Percentiles rank a stretch among this genome's conserved stretches.
These are phyloP conservation scores for Omphaloscelis lunosa DNA, from an alignment of 2,888 invertebrate species.

Conservation along the genomic window DNA sequence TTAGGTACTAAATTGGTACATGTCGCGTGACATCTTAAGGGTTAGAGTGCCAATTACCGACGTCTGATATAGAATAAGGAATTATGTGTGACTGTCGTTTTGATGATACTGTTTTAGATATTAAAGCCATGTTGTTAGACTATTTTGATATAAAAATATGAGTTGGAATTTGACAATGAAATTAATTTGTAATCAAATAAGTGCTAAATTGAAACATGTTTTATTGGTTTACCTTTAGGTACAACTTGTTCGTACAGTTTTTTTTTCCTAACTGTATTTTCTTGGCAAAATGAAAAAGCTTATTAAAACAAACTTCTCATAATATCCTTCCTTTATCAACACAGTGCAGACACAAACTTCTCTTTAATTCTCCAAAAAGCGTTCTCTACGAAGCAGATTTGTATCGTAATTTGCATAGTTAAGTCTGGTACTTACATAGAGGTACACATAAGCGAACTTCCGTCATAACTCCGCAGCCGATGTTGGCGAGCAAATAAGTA, in stretches of 20 bases:
- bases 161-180: neutral
- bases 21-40: conserved; percentile 27
- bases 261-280: neutral
- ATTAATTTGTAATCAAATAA: neutral
- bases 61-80: conserved; percentile 1
- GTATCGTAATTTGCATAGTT: conserved; percentile 83
- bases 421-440: conserved; percentile 75
- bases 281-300: conserved; percentile 16
- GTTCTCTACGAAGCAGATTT: conserved; percentile 74
- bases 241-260: neutral
- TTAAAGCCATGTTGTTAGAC: neutral
- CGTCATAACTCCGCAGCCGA: conserved; percentile 82
- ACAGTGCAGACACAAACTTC: conserved; percentile 47
- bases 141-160: neutral
- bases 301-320: conserved; percentile 39
- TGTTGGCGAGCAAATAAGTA: conserved; percentile 84
- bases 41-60: conserved; percentile 27
- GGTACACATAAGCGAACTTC: conserved; percentile 77
- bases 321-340: conserved; percentile 62
- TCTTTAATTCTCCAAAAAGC: conserved; percentile 67
- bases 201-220: neutral
- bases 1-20: conserved; percentile 27
- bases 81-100: conserved; percentile 5
- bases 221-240: neutral
- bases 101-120: neutral